phyloP scores from a whole-genome alignment of 1,140 invertebrate species.

The Bilobella aurantiaca region DNA sequence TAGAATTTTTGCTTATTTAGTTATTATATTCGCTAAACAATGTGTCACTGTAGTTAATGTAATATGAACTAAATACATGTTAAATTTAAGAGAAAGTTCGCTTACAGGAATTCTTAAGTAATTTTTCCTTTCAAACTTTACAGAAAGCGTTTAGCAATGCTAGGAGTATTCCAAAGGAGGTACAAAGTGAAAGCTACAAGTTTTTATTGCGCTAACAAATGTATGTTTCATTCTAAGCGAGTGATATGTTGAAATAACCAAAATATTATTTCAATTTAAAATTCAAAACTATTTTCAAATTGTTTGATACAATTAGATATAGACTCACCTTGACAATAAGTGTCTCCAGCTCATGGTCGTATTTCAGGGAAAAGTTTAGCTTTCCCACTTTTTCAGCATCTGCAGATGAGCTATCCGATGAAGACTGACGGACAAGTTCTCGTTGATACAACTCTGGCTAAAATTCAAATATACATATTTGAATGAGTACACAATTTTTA shows the following conservation, averaged over 20 bases:
- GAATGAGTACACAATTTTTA: neutral
- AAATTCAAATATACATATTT: neutral
- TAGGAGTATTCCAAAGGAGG: no score
- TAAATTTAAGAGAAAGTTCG: no score
- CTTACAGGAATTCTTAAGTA: no score
- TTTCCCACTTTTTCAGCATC: slow-evolving; percentile 63
- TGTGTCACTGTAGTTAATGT: no score
- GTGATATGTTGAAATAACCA: neutral
- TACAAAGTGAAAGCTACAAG: no score
- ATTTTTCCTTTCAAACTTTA: no score
- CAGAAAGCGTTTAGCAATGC: no score
- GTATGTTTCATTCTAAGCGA: no score
- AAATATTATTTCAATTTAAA: neutral
- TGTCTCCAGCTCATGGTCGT: slow-evolving; percentile 63
- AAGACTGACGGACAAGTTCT: slow-evolving; percentile 59
- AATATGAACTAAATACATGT: no score
- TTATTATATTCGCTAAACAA: no score
- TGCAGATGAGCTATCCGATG: slow-evolving; percentile 55
- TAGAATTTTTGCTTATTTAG: no score
- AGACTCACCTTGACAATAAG: slow-evolving; percentile 58
- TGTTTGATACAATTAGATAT: slow-evolving; percentile 15
- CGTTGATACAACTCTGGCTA: slow-evolving; percentile 69
- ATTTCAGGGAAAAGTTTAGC: slow-evolving; percentile 63
- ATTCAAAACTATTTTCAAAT: neutral
- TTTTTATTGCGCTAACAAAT: no score